phyloP scores from a whole-genome alignment of 2,888 invertebrate genomes.

The Dilophus febrilis region DNA sequence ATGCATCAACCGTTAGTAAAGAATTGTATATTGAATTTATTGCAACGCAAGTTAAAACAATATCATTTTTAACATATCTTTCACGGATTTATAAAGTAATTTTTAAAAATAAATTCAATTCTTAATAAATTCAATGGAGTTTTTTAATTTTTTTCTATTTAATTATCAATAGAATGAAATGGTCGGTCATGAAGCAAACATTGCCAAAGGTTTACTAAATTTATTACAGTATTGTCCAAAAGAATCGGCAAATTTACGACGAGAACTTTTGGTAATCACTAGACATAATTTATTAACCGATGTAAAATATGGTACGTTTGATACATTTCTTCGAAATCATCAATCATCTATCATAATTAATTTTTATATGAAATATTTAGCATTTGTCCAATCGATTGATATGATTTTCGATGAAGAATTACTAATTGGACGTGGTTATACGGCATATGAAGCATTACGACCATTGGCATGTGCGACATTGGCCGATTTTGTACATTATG shows the following conservation, averaged over 20 bases:
- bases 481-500: conserved; percentile 94
- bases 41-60: conserved; percentile 93
- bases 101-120: conserved; percentile 1
- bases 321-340: no score
- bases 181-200: conserved; percentile 56
- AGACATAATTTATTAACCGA: conserved; percentile 92
- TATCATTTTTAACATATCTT: conserved; percentile 93
- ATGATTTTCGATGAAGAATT: conserved; percentile 88
- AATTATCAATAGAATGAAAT: conserved; percentile 53
- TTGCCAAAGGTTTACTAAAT: conserved; percentile 87
- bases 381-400: conserved; percentile 90
- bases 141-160: background rate
- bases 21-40: conserved; percentile 97
- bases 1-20: conserved; percentile 73
- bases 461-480: conserved; percentile 92
- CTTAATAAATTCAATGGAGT: background rate
- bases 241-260: conserved; percentile 85
- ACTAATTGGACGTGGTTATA: conserved; percentile 88
- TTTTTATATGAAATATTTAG: conserved; percentile 31
- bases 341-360: no score
- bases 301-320: conserved; percentile 56
- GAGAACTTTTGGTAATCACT: conserved; percentile 88
- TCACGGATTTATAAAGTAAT: conserved; percentile 50
- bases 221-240: conserved; percentile 81
- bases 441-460: conserved; percentile 83